These are phyloP conservation scores for Drosophila carrolli DNA, from an alignment of 1,140 invertebrate genomes.

Conservation along the genomic window DNA sequence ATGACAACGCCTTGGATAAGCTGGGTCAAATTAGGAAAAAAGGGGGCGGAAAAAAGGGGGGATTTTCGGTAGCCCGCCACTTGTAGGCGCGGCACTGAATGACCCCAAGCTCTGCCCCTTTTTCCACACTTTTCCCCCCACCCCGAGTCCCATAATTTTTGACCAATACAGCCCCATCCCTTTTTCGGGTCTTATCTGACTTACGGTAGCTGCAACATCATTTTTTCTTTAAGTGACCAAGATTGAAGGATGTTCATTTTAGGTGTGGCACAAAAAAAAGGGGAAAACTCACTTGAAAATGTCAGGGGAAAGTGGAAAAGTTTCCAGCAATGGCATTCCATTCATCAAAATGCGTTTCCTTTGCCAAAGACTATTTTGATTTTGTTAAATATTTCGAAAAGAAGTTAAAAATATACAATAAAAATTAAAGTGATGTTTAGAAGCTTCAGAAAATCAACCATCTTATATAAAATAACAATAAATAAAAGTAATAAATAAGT, in stretches of 20 bases:
- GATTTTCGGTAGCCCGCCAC: slow-evolving; percentile 31
- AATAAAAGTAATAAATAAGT: no score
- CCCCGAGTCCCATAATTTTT: background rate
- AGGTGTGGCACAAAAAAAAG: background rate
- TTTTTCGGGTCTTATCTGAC: slow-evolving; percentile 7
- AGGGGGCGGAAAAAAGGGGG: background rate
- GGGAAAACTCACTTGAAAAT: background rate
- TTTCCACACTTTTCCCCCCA: slow-evolving; percentile 1
- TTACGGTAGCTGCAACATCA: slow-evolving; percentile 23
- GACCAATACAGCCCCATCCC: background rate
- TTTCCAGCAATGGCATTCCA: no score
- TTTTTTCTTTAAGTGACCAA: slow-evolving; percentile 21
- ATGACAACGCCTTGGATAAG: slow-evolving; percentile 42
- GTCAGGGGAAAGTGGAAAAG: background rate
- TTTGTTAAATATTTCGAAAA: no score
- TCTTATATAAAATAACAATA: no score
- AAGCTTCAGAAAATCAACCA: no score
- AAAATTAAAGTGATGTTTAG: no score
- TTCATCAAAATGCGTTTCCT: no score
- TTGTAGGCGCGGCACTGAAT: slow-evolving; percentile 33
- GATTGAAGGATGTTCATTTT: slow-evolving; percentile 5
- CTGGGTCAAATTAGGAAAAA: slow-evolving; percentile 49
- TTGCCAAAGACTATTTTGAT: no score
- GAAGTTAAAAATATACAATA: no score
- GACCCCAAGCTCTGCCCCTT: slow-evolving; percentile 4